Base-by-base conservation (phyloP, 23 tunicate species). In the Halocynthia roretzi region DNA sequence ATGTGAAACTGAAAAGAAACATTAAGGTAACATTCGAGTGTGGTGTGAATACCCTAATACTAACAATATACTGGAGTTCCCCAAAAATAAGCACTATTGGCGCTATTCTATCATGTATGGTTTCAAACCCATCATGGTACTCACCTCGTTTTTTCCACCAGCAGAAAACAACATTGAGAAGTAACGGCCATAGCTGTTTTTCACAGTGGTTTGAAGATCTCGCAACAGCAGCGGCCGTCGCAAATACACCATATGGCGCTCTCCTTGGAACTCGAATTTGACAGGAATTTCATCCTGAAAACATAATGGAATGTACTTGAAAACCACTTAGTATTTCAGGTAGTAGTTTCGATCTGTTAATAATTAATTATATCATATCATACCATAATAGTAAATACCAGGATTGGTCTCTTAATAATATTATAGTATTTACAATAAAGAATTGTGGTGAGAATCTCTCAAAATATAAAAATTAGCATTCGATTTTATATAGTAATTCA, bases 221-320 rank as follows among this genome's bases (percentile, higher is more conserved):
- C 73, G 76, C 21, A 75, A 82, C 55, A 62, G 80, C 10, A 92
- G 71, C n/a, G 98, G 98, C 49, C 87, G 58, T 6, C 51, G 84
- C 58, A 86, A 49, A 22, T 92, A 82, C 12, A 81, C 82, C 8
- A 86, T 75, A 22, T 92, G 81, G 15, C 86, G 77, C 56, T 92
- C 98, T 8, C 85, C 83, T 23, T 77, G 81, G 70, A 76, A 92
- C 50, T 92, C 98, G 80, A 92, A 92, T 68, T 92, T 92, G 10
- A 92, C 82, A 14, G 88, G 91, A 68, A 86, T 72, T 6, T 60
- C 17, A n/a, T 62, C 53, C 61, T 72, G 63, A 72, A 72, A 72
- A 72, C n/a, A 31, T 31, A 31, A 31, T 31, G 44, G 44, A 31
- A 31, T 31, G 44, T 31, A 31, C 44, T 31, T 31, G 44, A 31